Evolutionary conservation across 2,113 vertebrate genomes (phyloP).

Genomic region (Probosciger aterrimus): DNA sequence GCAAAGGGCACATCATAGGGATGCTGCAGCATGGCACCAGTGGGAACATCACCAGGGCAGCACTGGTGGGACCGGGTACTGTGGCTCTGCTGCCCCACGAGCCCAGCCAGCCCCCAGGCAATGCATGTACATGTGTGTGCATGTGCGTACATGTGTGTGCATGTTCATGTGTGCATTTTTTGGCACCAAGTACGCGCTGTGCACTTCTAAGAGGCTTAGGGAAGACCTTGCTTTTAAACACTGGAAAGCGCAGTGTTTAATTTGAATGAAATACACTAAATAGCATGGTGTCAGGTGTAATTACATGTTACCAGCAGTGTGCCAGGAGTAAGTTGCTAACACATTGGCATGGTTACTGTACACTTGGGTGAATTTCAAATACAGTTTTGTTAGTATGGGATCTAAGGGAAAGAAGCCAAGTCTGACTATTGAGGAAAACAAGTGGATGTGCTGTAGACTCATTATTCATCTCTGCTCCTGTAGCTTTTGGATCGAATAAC

Average conservation of each 20-base stretch:
- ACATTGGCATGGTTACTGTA: conserved; percentile 66
- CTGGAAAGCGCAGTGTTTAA: neutral
- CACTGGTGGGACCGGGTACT: neutral
- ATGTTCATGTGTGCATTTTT: fast-evolving
- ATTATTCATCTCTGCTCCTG: conserved; percentile 18
- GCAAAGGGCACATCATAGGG: neutral
- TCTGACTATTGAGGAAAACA: conserved; percentile 61
- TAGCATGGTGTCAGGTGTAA: conserved; percentile 75
- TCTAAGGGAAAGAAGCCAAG: conserved; percentile 70
- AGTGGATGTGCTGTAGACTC: conserved; percentile 35
- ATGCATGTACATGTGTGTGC: fast-evolving
- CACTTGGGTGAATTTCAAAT: conserved; percentile 70
- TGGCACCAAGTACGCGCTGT: neutral
- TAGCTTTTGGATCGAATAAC: conserved; percentile 45
- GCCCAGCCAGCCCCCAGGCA: neutral
- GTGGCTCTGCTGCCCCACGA: neutral
- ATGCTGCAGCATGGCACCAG: neutral
- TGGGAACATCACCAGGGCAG: fast-evolving
- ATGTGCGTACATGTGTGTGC: fast-evolving
- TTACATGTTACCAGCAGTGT: conserved; percentile 63
- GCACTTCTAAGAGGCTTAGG: neutral
- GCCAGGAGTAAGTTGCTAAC: conserved; percentile 65
- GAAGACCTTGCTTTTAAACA: neutral
- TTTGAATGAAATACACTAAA: conserved; percentile 66
- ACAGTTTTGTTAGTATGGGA: conserved; percentile 57